phyloP scores from a whole-genome alignment of 2,113 vertebrate genomes.

The Paratilapia polleni region DNA sequence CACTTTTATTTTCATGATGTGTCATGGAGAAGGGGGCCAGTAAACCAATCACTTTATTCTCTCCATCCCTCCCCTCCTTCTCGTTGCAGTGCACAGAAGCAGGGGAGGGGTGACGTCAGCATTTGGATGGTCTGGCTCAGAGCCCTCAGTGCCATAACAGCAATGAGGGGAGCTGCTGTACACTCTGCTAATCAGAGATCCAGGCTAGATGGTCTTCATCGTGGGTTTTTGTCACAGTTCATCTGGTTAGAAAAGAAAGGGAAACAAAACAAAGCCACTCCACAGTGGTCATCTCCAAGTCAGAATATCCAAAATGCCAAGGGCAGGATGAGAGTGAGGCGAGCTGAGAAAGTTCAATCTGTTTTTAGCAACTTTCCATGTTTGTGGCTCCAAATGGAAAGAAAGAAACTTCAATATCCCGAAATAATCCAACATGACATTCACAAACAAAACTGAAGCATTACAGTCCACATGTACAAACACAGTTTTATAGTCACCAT shows the following conservation, averaged over 20 bases:
- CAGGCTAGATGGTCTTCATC: constrained; percentile 45
- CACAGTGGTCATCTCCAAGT: constrained; percentile 41
- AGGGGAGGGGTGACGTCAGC: constrained; percentile 81
- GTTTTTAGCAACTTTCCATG: constrained; percentile 43
- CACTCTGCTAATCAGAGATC: constrained; percentile 65
- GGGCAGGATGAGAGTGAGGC: constrained; percentile 38
- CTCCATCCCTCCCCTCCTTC: constrained; percentile 47
- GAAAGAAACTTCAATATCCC: constrained; percentile 33
- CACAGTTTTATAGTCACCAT: constrained; percentile 6
- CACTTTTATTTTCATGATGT: constrained; percentile 83
- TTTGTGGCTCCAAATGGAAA: constrained; percentile 49
- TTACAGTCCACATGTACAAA: constrained; percentile 30
- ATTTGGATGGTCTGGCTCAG: constrained; percentile 74
- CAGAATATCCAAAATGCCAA: constrained; percentile 56
- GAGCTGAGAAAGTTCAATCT: constrained; percentile 54
- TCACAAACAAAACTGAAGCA: constrained; percentile 47
- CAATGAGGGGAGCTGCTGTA: constrained; percentile 70
- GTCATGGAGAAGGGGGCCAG: constrained; percentile 77
- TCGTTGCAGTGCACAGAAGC: constrained; percentile 70
- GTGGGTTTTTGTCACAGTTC: constrained; percentile 60
- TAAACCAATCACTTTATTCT: constrained; percentile 80
- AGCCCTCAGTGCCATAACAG: constrained; percentile 78
- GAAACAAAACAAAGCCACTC: neutral
- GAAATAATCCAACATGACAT: constrained; percentile 53
- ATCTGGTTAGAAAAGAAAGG: constrained; percentile 20